Evolutionary conservation across 1,140 invertebrate genomes (phyloP), one percentile per base, ranked within the genome.

Genomic region (Luehdorfia chinensis): DNA sequence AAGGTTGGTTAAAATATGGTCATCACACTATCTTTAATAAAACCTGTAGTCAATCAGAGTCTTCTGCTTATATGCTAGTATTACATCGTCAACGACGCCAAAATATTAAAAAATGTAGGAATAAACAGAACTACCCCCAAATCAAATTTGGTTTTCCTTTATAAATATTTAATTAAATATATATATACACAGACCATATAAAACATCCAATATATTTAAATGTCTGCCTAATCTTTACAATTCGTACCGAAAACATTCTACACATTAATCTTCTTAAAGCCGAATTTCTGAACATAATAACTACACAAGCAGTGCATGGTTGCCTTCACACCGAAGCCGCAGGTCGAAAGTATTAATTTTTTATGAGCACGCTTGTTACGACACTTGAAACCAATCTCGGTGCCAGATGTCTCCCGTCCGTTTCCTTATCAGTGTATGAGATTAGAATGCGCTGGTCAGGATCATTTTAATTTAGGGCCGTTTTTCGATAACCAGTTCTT

Each of bases 391-490:
- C 21, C 43, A 21, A 28, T 27, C 23, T 44, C 50, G 43, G 45
- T 43, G 50, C 65, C 68, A 72, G 58, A 73, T 73, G 69, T 60
- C 59, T 41, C 52, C 32, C 47, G 39, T 34, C 37, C 39, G 39
- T 55, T 46, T 39, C 33, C 58, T 70, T 66, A 69, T 62, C 62
- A 58, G 55, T 19, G 39, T 13, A 49, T 21, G 44, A 69, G 60
- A 73, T 69, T 64, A 66, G 54, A 62, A 63, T 43, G 58, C 55
- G 55, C 44, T 59, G 59, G 50, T 60, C 61, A 41, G 49, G 55
- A 51, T 47, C 13, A 33, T 43, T 55, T 59, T 50, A 46, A 50
- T 54, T 56, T 48, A 56, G 32, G 54, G 52, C 53, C 53, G 59
- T 59, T 47, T 53, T 59, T 51, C 15, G 60, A 67, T 62, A 68